These are phyloP conservation scores for Burhinus bistriatus DNA, from an alignment of 2,113 vertebrate species.

Conservation along the genomic window DNA sequence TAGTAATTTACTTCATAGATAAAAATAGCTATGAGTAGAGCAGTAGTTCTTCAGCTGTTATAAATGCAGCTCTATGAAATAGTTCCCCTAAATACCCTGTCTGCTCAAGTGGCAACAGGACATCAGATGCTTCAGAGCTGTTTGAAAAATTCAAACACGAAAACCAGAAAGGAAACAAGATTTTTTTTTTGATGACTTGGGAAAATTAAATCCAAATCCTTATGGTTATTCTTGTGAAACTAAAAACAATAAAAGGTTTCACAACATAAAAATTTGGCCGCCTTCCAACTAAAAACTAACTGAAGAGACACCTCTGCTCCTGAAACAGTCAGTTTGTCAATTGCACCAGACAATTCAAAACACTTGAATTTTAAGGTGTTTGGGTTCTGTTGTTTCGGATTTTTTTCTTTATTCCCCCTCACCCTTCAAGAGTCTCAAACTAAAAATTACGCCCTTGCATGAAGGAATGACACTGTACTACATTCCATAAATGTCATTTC, in stretches of 20 bases:
- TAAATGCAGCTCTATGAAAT: neutral
- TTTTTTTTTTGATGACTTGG: neutral
- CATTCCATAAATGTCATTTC: neutral
- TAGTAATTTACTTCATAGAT: neutral
- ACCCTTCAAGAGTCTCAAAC: neutral
- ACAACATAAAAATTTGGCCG: neutral
- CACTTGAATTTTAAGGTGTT: neutral
- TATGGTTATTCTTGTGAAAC: neutral
- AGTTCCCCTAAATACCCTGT: neutral
- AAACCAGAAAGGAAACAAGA: neutral
- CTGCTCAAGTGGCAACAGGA: neutral
- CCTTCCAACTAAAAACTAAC: neutral
- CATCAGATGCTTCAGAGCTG: neutral
- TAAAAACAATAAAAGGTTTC: neutral
- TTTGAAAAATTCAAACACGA: neutral
- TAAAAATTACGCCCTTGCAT: neutral
- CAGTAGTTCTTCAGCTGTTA: neutral
- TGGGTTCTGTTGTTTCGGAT: neutral
- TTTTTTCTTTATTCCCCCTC: neutral
- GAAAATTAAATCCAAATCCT: neutral
- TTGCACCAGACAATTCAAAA: neutral
- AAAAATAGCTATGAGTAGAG: neutral
- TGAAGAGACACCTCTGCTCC: neutral
- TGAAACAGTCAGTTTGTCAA: neutral
- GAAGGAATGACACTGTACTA: neutral